Conservation (phyloP, 92 coral and sea anemone genomes). For the Heliopora coerulea region DNA sequence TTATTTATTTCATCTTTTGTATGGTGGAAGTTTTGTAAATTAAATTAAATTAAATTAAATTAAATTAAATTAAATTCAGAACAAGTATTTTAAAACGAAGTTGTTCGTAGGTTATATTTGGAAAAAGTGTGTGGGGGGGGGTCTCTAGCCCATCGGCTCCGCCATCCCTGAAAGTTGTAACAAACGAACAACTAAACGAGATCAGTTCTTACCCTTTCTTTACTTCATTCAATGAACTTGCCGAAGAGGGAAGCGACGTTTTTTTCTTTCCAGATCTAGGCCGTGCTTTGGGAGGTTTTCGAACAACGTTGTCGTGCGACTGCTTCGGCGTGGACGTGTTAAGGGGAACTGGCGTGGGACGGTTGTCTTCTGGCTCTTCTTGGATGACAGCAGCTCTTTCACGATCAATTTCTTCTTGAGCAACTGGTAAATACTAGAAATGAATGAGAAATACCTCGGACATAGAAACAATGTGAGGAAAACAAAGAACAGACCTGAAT, state of each 20-base stretch:
- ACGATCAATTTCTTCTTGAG: conserved; percentile 27
- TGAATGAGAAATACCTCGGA: background rate
- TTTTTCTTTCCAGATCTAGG: conserved; percentile 41
- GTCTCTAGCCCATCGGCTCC: no score
- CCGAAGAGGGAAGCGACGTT: conserved; percentile 18
- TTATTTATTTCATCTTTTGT: no score
- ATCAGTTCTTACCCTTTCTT: conserved; percentile 1
- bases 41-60: no score
- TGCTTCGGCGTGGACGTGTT: conserved; percentile 76
- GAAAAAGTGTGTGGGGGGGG: no score
- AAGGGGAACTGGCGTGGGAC: conserved; percentile 49
- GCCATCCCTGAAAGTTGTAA: no score
- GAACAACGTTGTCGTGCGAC: conserved; percentile 40
- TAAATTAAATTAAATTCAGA: no score
- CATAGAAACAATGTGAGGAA: background rate
- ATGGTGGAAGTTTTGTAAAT: no score
- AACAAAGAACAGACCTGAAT: background rate
- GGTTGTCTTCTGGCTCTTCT: conserved; percentile 32
- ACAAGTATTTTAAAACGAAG: no score
- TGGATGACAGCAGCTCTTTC: conserved; percentile 12
- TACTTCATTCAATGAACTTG: conserved; percentile 12
- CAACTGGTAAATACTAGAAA: conserved; percentile 32
- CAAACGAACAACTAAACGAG: no score
- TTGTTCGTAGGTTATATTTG: no score
- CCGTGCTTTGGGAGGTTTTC: conserved; percentile 41